Evolutionary conservation across 2,888 invertebrate species (phyloP), one percentile per base, ranked within the genome.

Genomic region (Acronicta psi): DNA sequence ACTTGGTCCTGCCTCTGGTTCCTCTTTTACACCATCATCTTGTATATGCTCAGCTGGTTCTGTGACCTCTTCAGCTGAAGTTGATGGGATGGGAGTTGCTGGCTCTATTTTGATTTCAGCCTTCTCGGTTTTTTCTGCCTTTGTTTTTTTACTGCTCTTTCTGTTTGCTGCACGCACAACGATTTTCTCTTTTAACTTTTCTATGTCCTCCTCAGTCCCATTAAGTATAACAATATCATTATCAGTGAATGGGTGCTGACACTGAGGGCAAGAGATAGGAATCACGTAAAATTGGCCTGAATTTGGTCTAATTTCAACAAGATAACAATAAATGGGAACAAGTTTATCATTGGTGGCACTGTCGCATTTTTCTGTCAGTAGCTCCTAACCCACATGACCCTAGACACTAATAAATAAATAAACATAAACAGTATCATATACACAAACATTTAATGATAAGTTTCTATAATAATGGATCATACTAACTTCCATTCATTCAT

Each of bases 151-250:
- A 44, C 94, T 95, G 61, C 93, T 95, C 82, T 97, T 97, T 56
- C 96, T 95, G 79, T 95, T 96, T 37, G 95, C 95, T 54, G 96
- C 95, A 43, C 97, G 95, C 47, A 95, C 93, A 68, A 96, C 95
- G 91, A 97, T 96, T 79, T 95, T 96, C 16, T 86, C 86, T 73
- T 92, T 95, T 83, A 98, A 95, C 25, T 93, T 67, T 38, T 95
- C 95, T 58, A 97, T 83, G 77, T 98, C 98, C 69, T 97, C 97
- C 13, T 97, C 97, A 71, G 95, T 96, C 47, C 97, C 97, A 92
- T 99, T 99, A 25, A 99, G 92, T n/a, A 97, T 93, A 29, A 99
- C 96, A 9, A 99, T 91, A 87, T 99, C 98, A 68, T 96, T 96
- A 46, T 96, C 95, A 10, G 94, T 94, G 83, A 97, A 98, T 0